Evolutionary conservation across 2,113 vertebrate genomes (phyloP).

Genomic region (Herpetotheres cachinnans): DNA sequence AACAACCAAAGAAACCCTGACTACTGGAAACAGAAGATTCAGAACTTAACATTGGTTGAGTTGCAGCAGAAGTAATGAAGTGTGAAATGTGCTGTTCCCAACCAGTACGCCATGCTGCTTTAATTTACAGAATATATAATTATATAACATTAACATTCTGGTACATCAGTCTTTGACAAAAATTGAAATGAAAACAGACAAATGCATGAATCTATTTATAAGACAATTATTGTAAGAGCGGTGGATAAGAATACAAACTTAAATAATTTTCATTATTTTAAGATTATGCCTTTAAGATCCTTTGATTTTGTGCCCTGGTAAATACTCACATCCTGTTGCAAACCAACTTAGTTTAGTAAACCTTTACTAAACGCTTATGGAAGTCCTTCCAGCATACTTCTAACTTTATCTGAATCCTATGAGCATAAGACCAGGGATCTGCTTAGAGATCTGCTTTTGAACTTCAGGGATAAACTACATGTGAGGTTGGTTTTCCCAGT

Average conservation of each 20-base stretch:
- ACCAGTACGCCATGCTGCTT: constrained; percentile 46
- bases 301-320: not conserved
- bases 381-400: not conserved
- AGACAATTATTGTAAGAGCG: constrained; percentile 18
- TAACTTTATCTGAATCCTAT: not conserved
- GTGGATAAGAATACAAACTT: constrained; percentile 19
- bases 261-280: constrained; percentile 34
- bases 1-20: not conserved
- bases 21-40: constrained; percentile 14
- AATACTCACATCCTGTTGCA: not conserved
- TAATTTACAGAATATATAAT: constrained; percentile 68
- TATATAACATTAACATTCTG: constrained; percentile 65
- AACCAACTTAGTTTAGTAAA: not conserved
- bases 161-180: constrained; percentile 57
- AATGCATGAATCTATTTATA: constrained; percentile 39
- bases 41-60: constrained; percentile 23
- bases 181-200: constrained; percentile 64
- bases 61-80: constrained; percentile 60
- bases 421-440: not conserved
- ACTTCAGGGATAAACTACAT: not conserved
- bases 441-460: not conserved
- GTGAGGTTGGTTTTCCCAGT: not conserved
- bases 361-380: not conserved
- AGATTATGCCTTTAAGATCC: not conserved
- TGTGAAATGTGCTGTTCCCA: constrained; percentile 64